Percentiles rank a stretch among this genome's conserved stretches.
Evolutionary conservation across 2,113 vertebrate genomes (phyloP).

Genomic region (Columbina picui): DNA sequence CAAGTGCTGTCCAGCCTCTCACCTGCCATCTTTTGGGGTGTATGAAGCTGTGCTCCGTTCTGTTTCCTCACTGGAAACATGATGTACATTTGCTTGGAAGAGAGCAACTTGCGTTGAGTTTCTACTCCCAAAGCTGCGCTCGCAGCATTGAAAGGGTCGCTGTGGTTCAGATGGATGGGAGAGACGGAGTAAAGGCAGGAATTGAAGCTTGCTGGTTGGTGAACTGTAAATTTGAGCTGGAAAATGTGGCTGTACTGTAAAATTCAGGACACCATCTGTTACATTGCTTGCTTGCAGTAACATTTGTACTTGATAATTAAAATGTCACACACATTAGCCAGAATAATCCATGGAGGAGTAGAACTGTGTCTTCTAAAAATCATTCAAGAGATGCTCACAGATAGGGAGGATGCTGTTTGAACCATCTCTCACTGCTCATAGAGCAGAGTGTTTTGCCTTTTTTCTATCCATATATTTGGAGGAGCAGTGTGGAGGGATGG

Average conservation of each 20-base stretch:
- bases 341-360: slow-evolving; percentile 55
- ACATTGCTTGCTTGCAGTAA: slow-evolving; percentile 71
- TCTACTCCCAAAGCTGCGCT: background rate
- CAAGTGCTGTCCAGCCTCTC: background rate
- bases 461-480: background rate
- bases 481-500: background rate
- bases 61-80: background rate
- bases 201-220: slow-evolving; percentile 40
- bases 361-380: slow-evolving; percentile 36
- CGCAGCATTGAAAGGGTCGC: background rate
- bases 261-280: slow-evolving; percentile 79
- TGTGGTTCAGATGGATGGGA: background rate
- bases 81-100: background rate
- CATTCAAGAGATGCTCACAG: background rate
- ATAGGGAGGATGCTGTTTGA: background rate
- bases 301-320: slow-evolving; percentile 77
- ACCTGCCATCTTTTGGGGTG: background rate
- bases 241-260: slow-evolving; percentile 69
- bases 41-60: background rate
- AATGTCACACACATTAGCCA: slow-evolving; percentile 73
- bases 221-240: slow-evolving; percentile 71
- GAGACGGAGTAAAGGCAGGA: slow-evolving; percentile 2
- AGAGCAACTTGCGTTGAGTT: background rate
- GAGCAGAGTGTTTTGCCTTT: background rate
- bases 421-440: background rate